Percentiles rank a stretch among this genome's conserved stretches.
Conservation (phyloP, 2,797 vertebrate genomes). For the Pterois miles region DNA sequence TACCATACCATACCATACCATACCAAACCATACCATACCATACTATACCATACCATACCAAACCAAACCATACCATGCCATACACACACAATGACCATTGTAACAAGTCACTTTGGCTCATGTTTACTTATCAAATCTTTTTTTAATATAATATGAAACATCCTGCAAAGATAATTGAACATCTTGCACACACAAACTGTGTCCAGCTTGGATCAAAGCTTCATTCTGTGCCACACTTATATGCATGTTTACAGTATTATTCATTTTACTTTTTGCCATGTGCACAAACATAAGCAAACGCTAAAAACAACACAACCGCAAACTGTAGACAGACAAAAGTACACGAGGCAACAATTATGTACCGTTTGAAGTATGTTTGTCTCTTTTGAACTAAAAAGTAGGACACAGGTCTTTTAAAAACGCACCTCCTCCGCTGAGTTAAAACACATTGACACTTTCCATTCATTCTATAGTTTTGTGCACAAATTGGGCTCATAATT, state of each 20-base stretch:
- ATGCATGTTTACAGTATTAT: not conserved
- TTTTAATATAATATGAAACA: constrained; percentile 9
- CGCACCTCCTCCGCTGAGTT: not conserved
- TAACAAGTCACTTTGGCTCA: constrained; percentile 19
- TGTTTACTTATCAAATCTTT: not conserved
- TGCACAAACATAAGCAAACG: not conserved
- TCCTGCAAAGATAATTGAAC: not conserved
- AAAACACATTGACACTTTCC: not conserved
- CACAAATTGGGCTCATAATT: not conserved
- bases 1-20: too few species aligned
- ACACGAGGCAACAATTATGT: not conserved
- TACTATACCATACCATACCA: too few species aligned
- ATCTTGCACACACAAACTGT: not conserved
- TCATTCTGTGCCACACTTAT: not conserved
- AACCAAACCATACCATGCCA: too few species aligned
- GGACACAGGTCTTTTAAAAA: not conserved
- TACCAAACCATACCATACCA: too few species aligned
- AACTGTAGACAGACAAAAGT: not conserved
- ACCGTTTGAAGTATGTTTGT: constrained; percentile 4
- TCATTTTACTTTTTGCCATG: not conserved
- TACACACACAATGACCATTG: not conserved
- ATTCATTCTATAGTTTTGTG: not conserved
- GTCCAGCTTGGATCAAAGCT: not conserved
- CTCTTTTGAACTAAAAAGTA: not conserved
- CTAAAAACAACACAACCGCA: not conserved